Evolutionary conservation across 2,113 vertebrate genomes (phyloP), one percentile per base, ranked within the genome.

Genomic region (Myiagra hebetior): DNA sequence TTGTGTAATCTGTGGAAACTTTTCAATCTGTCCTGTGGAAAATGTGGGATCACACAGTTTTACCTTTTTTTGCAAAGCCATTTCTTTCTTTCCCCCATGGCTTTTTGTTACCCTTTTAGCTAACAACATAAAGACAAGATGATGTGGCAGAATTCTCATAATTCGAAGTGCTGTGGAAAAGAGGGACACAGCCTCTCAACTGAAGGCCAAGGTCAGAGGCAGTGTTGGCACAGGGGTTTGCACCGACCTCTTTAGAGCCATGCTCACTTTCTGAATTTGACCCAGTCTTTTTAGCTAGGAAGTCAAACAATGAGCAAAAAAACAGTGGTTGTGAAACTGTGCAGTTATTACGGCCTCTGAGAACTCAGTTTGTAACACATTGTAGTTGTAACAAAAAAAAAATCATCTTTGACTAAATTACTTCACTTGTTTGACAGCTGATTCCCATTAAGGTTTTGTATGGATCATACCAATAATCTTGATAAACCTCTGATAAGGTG

Each of bases 401-500:
- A 88, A 60, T 26, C 37, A 31, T 81, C 72, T 97, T 97, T 90
- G 70, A 83, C 67, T 95, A 93, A 91, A 91, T 93, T 91, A 93
- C 95, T 96, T 97, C 93, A 92, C 76, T 91, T 90, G 56, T 93
- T 94, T 76, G 77, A 96, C 97, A 97, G 98, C 95, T 87, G 96
- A 97, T 98, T 98, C 96, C 53, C 73, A 98, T 98, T 98, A 98
- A 97, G 89, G n/a, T 20, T 93, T 89, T 97, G 95, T 96, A 97
- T 95, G 96, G 96, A 96, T 98, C 97, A 96, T 92, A 83, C 91
- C 67, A 91, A 76, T 92, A 97, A 98, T 97, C 96, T 96, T 96
- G 97, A 96, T 98, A 98, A 98, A 97, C 85, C 96, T 98, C 97
- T 97, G 97, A 98, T 97, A 98, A 98, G 91, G 95, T 97, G 96